Base-by-base conservation (phyloP, 2,113 vertebrate genomes). In the Spermophilus dauricus region DNA sequence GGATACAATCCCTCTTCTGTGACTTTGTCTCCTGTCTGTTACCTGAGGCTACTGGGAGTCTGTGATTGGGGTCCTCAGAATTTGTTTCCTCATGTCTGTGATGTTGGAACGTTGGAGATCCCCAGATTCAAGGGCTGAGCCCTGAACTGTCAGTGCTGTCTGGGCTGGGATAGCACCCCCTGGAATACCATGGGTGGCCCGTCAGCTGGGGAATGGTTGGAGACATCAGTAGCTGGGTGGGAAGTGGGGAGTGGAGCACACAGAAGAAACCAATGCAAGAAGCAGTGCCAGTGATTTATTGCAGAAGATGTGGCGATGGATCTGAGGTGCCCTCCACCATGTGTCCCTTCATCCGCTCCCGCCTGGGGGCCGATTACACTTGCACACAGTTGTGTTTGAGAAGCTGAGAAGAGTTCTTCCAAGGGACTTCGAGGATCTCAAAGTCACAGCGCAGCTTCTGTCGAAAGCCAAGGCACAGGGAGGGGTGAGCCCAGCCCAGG, bases 361-460 rank as follows among this genome's bases (percentile, higher is more conserved):
- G 7, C 22, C 28, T 11, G 7, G n/a, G 34, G 67, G n/a, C 32
- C 24, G 16, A 5, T 39, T 30, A 89, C 37, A 92, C 0, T 2
- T 61, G 70, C 72, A 91, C 58, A 2, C 98, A 98, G 73, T 96
- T 98, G 69, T 99, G 99, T 97, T 99, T 99, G 18, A 99, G 98
- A n/a, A 99, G 98, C 34, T 98, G 98, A 3, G 98, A 98, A 22
- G 96, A 97, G 82, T 98, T 98, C 98, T 99, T 95, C 99, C 99
- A 99, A 48, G 99, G 99, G 42, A 99, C 95, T 89, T 99, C 97
- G 94, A 99, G 99, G 37, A 99, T 97, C 96, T 99, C 99, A 51
- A 99, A 99, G 94, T 99, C 26, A 76, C 99, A 99, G 78, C 98
- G 98, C 97, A 99, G 99, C 16, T 98, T 99, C 99, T 99, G 97